Evolutionary conservation across 2,113 vertebrate species (phyloP).

Genomic region (Hemiscyllium ocellatum): DNA sequence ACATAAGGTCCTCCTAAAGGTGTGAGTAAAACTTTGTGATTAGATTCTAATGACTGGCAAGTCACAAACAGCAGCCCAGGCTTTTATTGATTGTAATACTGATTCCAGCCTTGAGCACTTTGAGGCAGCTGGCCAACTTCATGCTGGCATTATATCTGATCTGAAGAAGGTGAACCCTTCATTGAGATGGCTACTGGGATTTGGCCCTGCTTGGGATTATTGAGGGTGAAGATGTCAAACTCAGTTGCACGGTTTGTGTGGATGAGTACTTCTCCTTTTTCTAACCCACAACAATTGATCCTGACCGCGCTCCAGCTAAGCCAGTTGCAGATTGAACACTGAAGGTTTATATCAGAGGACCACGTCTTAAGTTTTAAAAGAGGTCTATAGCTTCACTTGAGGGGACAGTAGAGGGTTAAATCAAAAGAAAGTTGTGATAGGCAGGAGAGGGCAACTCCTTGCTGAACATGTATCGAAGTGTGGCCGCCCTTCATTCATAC

Average conservation of each 20-base stretch:
- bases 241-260: background rate
- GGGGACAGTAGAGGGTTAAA: background rate
- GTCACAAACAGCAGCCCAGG: background rate
- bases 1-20: background rate
- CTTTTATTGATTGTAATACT: background rate
- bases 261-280: background rate
- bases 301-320: background rate
- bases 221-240: background rate
- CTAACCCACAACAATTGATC: background rate
- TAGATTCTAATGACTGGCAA: background rate
- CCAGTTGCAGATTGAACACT: background rate
- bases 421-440: background rate
- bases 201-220: background rate
- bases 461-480: too few species aligned
- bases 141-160: background rate
- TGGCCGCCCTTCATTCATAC: too few species aligned
- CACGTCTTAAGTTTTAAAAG: background rate
- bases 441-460: background rate
- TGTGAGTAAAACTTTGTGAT: background rate
- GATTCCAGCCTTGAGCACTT: background rate
- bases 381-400: background rate
- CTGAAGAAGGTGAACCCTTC: too few species aligned
- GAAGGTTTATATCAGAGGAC: background rate
- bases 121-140: background rate
- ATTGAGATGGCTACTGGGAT: too few species aligned